Percentiles rank a stretch among this genome's conserved stretches.
phyloP scores from a whole-genome alignment of 2,888 invertebrate species.

The Lycocerus yunnanus region DNA sequence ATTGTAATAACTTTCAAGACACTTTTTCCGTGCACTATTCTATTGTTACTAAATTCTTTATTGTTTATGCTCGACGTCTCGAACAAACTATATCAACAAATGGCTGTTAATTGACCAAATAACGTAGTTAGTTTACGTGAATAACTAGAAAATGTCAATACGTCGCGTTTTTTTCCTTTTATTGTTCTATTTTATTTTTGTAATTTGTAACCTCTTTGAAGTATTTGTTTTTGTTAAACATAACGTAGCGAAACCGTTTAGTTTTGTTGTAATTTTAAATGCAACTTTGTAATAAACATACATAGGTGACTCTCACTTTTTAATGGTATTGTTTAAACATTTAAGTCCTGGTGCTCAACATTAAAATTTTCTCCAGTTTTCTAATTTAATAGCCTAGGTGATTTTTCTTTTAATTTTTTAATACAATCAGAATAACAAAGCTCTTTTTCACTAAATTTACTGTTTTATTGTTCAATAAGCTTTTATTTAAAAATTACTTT shows the following conservation, averaged over 20 bases:
- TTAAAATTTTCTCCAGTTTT: not conserved
- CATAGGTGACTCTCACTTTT: not conserved
- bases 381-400: not conserved
- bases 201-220: not conserved
- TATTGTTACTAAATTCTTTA: slow-evolving; percentile 24
- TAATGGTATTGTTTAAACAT: not conserved
- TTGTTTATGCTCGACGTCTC: slow-evolving; percentile 36
- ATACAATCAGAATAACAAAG: not conserved
- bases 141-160: slow-evolving; percentile 19
- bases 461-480: not conserved
- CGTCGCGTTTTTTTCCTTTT: not conserved
- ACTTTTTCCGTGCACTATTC: slow-evolving; percentile 16
- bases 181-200: not conserved
- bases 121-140: slow-evolving; percentile 8
- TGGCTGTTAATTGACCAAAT: slow-evolving; percentile 19
- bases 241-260: slow-evolving; percentile 6
- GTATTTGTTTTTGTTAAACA: slow-evolving; percentile 8
- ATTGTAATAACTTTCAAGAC: slow-evolving; percentile 16
- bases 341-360: not conserved
- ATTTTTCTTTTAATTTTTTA: not conserved
- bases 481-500: too few species aligned
- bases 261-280: not conserved
- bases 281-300: not conserved
- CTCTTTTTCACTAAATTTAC: not conserved
- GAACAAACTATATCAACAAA: slow-evolving; percentile 33